A percentile compares a stretch with the other conserved stretches of the same genome.
phyloP scores from a whole-genome alignment of 37 sponge, comb jelly and placozoan species.

The Chondrosia reniformis region DNA sequence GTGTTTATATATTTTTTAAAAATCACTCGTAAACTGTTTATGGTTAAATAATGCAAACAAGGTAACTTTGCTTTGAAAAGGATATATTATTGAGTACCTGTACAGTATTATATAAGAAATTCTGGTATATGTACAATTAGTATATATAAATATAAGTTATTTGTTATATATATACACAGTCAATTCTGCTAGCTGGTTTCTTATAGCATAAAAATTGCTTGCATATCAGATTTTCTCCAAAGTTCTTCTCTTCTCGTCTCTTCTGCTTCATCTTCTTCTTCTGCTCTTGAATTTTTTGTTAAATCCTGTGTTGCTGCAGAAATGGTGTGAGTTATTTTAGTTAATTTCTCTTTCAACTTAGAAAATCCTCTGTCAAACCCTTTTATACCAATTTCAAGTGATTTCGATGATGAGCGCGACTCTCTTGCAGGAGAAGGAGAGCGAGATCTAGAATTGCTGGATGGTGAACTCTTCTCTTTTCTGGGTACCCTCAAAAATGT shows the following conservation, averaged over 20 bases:
- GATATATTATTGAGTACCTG: too few relatives aligned
- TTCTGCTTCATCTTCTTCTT: background rate
- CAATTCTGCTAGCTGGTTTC: background rate
- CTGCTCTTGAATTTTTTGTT: slow-evolving; percentile 3
- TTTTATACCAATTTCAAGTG: background rate
- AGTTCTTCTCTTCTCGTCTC: slow-evolving; percentile 2
- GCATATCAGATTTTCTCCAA: background rate
- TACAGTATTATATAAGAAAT: too few relatives aligned
- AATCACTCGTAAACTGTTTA: too few relatives aligned
- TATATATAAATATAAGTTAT: background rate
- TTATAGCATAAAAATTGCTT: background rate
- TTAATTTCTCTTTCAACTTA: background rate
- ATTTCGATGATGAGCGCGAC: background rate
- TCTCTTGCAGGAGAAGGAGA: slow-evolving; percentile 9
- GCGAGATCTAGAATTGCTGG: background rate
- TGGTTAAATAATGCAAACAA: too few relatives aligned
- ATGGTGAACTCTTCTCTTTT: background rate
- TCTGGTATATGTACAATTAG: too few relatives aligned
- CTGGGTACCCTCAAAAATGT: background rate
- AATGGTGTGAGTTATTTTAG: background rate
- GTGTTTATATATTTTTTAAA: too few relatives aligned
- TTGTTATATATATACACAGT: background rate
- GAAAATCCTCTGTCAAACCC: background rate
- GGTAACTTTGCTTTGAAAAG: too few relatives aligned
- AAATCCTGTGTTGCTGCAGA: too few relatives aligned